phyloP scores from a whole-genome alignment of 2,113 vertebrate genomes.

The Colius striatus region DNA sequence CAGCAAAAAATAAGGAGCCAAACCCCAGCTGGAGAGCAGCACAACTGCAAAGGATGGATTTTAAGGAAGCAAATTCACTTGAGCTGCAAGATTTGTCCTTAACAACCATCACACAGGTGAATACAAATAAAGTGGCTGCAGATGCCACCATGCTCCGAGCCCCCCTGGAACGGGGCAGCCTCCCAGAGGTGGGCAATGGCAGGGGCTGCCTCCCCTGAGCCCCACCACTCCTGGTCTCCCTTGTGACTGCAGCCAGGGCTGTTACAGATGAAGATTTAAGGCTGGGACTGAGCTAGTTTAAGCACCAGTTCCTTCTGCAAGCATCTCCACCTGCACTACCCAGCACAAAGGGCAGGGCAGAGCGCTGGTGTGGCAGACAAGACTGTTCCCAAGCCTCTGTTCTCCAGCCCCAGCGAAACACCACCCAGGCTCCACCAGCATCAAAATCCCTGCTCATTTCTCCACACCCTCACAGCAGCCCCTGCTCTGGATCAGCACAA shows the following conservation, averaged over 20 bases:
- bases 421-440: background rate
- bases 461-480: background rate
- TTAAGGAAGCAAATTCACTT: background rate
- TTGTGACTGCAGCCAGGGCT: background rate
- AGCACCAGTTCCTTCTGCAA: background rate
- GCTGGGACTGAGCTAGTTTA: background rate
- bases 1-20: background rate
- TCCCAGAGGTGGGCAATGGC: accelerated
- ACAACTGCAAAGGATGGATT: background rate
- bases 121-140: background rate
- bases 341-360: background rate
- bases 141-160: accelerated
- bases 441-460: background rate
- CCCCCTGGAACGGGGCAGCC: no score
- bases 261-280: accelerated
- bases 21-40: background rate
- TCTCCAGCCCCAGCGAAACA: background rate
- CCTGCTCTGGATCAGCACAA: background rate
- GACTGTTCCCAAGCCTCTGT: background rate
- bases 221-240: background rate
- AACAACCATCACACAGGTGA: accelerated
- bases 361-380: background rate
- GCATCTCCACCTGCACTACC: accelerated
- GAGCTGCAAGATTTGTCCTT: background rate
- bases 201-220: background rate